These are phyloP conservation scores for Dryomyza anilis DNA, from an alignment of 2,888 invertebrate genomes.

Conservation along the genomic window DNA sequence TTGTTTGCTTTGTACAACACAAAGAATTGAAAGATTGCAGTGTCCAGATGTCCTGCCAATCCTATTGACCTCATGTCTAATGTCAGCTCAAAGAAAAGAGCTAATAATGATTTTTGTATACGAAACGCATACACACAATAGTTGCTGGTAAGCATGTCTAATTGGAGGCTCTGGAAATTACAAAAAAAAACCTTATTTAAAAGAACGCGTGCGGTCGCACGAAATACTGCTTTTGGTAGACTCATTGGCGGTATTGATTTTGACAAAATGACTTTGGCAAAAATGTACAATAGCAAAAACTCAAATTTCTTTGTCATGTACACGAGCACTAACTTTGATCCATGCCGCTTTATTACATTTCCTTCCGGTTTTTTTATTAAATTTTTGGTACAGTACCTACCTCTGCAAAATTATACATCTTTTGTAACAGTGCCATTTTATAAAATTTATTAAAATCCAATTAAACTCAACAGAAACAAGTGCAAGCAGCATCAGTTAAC, in stretches of 20 bases:
- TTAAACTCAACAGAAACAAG: not conserved
- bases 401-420: not conserved
- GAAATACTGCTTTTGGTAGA: not conserved
- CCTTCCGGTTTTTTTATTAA: not conserved
- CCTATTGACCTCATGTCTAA: not conserved
- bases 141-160: not conserved
- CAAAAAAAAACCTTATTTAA: not conserved
- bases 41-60: slow-evolving; percentile 1
- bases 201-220: slow-evolving; percentile 10
- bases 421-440: not conserved
- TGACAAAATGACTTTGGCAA: not conserved
- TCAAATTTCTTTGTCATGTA: not conserved
- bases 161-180: not conserved
- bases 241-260: not conserved
- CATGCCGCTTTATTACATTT: too few species aligned
- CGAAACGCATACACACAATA: not conserved
- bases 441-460: slow-evolving; percentile 4
- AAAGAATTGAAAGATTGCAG: not conserved
- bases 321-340: too few species aligned
- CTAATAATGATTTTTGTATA: slow-evolving; percentile 10
- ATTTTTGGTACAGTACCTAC: not conserved
- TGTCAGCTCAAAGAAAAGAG: slow-evolving; percentile 10
- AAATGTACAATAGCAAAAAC: too few species aligned
- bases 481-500: slow-evolving; percentile 35
- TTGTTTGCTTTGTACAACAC: not conserved